Evolutionary conservation across 2,113 vertebrate species (phyloP).

Genomic region (Tragelaphus imberbis): DNA sequence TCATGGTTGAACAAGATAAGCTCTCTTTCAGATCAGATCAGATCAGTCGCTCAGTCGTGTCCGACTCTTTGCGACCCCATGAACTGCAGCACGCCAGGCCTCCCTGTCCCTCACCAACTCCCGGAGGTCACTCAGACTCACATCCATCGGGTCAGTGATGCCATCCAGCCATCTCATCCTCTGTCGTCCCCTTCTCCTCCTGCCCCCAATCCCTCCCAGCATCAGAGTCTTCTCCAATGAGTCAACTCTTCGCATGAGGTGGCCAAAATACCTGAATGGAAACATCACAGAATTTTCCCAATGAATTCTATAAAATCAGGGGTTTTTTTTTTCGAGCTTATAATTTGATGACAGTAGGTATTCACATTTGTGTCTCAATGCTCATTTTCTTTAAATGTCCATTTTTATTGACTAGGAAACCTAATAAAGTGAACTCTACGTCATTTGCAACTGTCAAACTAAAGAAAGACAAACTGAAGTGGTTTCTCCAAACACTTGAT

Average conservation of each 20-base stretch:
- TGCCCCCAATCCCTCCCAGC: too few relatives aligned
- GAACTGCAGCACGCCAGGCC: too few relatives aligned
- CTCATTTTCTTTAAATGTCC: background rate
- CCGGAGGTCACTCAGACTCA: too few relatives aligned
- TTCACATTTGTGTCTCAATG: background rate
- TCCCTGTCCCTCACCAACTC: too few relatives aligned
- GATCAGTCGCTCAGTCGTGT: too few relatives aligned
- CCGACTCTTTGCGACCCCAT: too few relatives aligned
- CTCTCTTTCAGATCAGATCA: background rate
- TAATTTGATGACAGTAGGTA: background rate
- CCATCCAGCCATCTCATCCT: too few relatives aligned
- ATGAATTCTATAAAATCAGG: background rate
- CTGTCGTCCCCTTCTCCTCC: too few relatives aligned
- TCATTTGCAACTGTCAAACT: constrained; percentile 56
- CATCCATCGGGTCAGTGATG: too few relatives aligned
- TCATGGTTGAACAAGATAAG: background rate
- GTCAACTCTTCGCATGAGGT: too few relatives aligned
- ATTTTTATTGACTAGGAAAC: constrained; percentile 17
- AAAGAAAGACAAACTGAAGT: constrained; percentile 57
- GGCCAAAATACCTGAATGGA: background rate
- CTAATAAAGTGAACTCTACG: constrained; percentile 12
- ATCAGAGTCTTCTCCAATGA: too few relatives aligned
- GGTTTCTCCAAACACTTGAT: constrained; percentile 60
- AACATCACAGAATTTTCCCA: background rate
- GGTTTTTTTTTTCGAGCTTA: background rate